Conservation (phyloP, 2,113 vertebrate genomes). For the Xiphias gladius region DNA sequence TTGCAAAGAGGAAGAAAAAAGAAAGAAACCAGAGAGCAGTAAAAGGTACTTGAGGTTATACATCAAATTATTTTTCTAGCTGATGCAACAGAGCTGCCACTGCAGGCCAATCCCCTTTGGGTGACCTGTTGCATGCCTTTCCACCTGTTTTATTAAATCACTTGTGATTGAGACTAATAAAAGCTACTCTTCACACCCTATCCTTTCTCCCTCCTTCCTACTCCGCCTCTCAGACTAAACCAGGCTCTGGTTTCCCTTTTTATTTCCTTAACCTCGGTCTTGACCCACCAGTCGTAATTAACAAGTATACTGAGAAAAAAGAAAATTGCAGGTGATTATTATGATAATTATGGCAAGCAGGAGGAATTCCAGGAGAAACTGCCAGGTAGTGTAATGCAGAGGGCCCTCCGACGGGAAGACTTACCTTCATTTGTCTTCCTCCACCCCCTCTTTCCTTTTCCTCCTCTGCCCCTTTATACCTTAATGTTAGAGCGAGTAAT, state of each 20-base stretch:
- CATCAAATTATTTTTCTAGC: constrained; percentile 55
- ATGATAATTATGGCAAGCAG: constrained; percentile 78
- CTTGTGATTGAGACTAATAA: constrained; percentile 73
- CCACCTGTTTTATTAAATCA: constrained; percentile 76
- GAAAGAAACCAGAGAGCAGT: neutral
- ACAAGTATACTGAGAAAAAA: constrained; percentile 80
- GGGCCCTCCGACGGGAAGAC: constrained; percentile 60
- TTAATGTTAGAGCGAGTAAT: constrained; percentile 70
- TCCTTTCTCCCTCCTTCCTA: constrained; percentile 40
- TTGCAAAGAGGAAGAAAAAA: constrained; percentile 15
- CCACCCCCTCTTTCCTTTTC: constrained; percentile 53
- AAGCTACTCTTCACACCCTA: constrained; percentile 28
- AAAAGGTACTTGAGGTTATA: constrained; percentile 42
- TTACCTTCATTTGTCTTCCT: constrained; percentile 74
- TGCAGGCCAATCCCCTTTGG: constrained; percentile 41
- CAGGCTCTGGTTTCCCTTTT: constrained; percentile 70
- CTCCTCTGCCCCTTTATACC: constrained; percentile 54
- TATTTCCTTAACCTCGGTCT: constrained; percentile 81
- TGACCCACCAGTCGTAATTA: constrained; percentile 78
- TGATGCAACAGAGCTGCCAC: constrained; percentile 44
- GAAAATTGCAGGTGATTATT: constrained; percentile 83
- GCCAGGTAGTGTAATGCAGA: constrained; percentile 73
- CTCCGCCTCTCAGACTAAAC: constrained; percentile 40
- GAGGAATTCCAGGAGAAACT: constrained; percentile 74
- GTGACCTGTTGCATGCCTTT: constrained; percentile 66